Evolutionary conservation across 2,797 vertebrate species (phyloP).

Genomic region (Catharus ustulatus): DNA sequence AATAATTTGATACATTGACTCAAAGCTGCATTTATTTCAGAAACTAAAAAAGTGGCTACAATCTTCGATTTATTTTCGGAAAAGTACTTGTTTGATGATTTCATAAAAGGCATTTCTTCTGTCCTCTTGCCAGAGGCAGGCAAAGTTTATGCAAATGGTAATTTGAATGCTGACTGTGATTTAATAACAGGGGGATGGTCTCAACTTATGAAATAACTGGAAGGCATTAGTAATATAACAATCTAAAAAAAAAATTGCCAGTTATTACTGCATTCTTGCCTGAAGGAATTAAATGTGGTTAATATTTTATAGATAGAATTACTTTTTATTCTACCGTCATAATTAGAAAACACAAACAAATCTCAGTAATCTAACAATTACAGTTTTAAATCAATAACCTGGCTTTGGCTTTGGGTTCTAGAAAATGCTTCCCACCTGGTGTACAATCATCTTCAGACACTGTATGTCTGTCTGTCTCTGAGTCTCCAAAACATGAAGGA

Average conservation of each 20-base stretch:
- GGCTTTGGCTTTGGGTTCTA: background rate
- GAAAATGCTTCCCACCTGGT: background rate
- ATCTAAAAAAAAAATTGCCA: constrained; percentile 12
- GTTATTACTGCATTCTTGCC: constrained; percentile 18
- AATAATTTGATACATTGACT: background rate
- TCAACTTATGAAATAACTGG: constrained; percentile 15
- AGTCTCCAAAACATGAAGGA: background rate
- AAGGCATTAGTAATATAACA: constrained; percentile 9
- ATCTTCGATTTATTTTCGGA: constrained; percentile 27
- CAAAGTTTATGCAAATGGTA: constrained; percentile 49
- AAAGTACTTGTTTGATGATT: constrained; percentile 36
- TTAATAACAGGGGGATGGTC: constrained; percentile 18
- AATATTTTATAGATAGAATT: constrained; percentile 40
- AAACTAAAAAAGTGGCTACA: background rate
- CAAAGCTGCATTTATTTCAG: constrained; percentile 25
- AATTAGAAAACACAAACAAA: constrained; percentile 8
- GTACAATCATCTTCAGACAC: background rate
- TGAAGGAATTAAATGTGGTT: background rate
- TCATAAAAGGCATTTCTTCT: constrained; percentile 16
- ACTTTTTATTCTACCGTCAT: background rate
- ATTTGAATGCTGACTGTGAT: background rate
- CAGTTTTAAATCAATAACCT: background rate
- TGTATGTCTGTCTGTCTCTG: background rate
- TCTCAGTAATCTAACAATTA: background rate
- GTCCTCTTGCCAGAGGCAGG: constrained; percentile 19